A percentile compares a stretch with the other conserved stretches of the same genome.
phyloP scores from a whole-genome alignment of 2,113 vertebrate genomes.

The Phyllostomus discolor region DNA sequence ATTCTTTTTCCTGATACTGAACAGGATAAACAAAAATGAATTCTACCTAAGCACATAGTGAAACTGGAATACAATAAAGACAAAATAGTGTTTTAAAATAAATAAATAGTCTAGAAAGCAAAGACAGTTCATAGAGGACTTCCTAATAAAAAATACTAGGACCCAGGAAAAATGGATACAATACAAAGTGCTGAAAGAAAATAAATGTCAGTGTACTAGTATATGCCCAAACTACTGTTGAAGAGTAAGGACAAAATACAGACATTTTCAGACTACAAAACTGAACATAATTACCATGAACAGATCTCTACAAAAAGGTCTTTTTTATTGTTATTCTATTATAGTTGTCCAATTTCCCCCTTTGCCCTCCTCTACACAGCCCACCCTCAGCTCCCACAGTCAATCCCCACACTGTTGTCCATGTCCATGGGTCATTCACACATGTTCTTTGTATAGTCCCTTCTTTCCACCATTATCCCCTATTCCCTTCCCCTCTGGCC shows the following conservation, averaged over 20 bases:
- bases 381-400: too few relatives aligned
- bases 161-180: neutral
- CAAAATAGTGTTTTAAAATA: neutral
- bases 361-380: too few relatives aligned
- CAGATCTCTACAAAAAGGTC: neutral
- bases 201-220: neutral
- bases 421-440: too few relatives aligned
- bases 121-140: neutral
- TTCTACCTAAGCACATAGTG: neutral
- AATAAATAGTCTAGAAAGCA: constrained; percentile 25
- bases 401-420: too few relatives aligned
- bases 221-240: neutral
- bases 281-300: neutral
- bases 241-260: constrained; percentile 4
- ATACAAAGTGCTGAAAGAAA: constrained; percentile 6
- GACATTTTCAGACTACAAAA: neutral
- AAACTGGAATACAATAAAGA: neutral
- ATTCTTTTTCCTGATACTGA: neutral
- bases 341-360: too few relatives aligned
- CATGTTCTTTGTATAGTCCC: too few relatives aligned
- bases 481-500: too few relatives aligned
- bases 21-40: constrained; percentile 5
- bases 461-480: too few relatives aligned
- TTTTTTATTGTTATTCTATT: neutral
- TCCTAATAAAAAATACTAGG: neutral